Evolutionary conservation across 2,113 vertebrate species (phyloP).

Genomic region (Ivindomyrus marchei): DNA sequence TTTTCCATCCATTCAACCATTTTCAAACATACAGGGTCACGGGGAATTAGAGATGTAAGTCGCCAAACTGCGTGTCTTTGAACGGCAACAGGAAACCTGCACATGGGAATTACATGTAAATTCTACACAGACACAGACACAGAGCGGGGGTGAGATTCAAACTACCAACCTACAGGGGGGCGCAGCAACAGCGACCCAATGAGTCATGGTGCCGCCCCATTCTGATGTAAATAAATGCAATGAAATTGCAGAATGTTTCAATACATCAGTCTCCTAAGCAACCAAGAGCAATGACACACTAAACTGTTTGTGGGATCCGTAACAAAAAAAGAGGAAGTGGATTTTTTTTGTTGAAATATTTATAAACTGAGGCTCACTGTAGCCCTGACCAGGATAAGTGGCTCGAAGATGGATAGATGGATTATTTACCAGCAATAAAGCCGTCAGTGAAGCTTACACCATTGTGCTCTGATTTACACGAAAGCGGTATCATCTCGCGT

Average conservation of each 20-base stretch:
- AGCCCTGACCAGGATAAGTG: not conserved
- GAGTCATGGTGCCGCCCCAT: not conserved
- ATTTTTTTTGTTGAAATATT: not conserved
- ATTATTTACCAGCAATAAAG: not conserved
- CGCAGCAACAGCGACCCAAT: not conserved
- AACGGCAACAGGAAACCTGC: not conserved
- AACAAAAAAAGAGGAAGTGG: not conserved
- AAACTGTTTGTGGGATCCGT: not conserved
- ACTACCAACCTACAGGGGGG: not conserved
- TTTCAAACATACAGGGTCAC: not conserved
- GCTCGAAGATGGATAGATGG: not conserved
- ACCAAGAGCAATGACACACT: not conserved
- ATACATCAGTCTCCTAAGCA: not conserved
- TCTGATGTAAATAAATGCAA: not conserved
- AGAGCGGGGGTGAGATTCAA: not conserved
- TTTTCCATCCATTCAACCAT: not conserved
- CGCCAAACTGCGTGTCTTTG: not conserved
- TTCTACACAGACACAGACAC: not conserved
- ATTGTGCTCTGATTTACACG: not conserved
- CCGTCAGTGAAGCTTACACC: not conserved
- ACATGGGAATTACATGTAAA: not conserved
- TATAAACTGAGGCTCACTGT: not conserved
- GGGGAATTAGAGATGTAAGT: not conserved
- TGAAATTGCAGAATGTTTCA: not conserved
- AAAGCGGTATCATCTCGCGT: not conserved